These are phyloP conservation scores for Achroia grisella DNA, from an alignment of 1,140 invertebrate species.

Conservation along the genomic window DNA sequence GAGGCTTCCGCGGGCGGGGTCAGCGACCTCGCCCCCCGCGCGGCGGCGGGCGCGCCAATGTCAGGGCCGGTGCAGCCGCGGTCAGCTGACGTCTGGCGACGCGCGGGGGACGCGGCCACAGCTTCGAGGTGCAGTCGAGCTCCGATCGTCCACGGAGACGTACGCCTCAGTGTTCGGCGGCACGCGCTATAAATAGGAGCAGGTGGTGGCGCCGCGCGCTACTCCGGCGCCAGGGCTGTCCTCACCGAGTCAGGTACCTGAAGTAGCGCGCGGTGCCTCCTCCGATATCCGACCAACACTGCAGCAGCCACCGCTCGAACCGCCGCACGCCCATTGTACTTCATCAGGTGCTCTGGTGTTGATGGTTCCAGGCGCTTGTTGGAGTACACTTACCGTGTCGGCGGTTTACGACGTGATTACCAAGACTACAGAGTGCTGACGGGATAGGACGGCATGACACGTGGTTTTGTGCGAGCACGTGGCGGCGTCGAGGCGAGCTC, in stretches of 20 bases:
- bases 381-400: slow-evolving; percentile 91
- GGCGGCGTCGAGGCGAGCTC: slow-evolving; percentile 1
- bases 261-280: slow-evolving; percentile 93
- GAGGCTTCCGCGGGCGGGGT: slow-evolving; percentile 66
- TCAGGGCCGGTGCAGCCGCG: slow-evolving; percentile 69
- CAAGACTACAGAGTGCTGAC: slow-evolving; percentile 3
- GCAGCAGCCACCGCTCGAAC: slow-evolving; percentile 14
- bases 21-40: slow-evolving; percentile 49
- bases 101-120: slow-evolving; percentile 53
- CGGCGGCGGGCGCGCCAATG: slow-evolving; percentile 61
- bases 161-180: slow-evolving; percentile 28
- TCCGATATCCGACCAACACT: slow-evolving; percentile 19
- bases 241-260: slow-evolving; percentile 94
- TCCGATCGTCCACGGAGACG: slow-evolving; percentile 34
- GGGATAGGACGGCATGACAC: not conserved
- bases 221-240: slow-evolving; percentile 71
- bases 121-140: slow-evolving; percentile 52
- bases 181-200: slow-evolving; percentile 43
- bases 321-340: slow-evolving; percentile 96
- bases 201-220: slow-evolving; percentile 56
- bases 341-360: slow-evolving; percentile 98
- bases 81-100: slow-evolving; percentile 69
- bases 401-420: slow-evolving; percentile 38
- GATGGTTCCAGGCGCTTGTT: slow-evolving; percentile 93
- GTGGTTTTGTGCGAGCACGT: slow-evolving; percentile 14